Evolutionary conservation across 2,797 vertebrate genomes (phyloP).

Genomic region (Tolypeutes matacus): DNA sequence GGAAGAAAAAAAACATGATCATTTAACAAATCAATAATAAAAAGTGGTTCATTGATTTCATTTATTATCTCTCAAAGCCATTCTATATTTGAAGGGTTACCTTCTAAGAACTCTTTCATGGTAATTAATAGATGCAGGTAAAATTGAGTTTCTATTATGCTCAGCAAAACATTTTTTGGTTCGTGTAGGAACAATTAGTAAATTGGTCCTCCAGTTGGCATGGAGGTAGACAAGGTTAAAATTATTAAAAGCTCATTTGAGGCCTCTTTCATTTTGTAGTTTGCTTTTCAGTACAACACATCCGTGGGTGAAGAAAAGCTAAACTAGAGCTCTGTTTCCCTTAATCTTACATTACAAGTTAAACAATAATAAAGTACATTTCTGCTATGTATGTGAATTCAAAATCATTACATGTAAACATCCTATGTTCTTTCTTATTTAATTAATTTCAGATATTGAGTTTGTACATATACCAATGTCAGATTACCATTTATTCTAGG

Average conservation of each 20-base stretch:
- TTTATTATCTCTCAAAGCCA: not conserved
- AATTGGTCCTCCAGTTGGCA: not conserved
- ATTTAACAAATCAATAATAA: not conserved
- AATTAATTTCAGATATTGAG: constrained; percentile 65
- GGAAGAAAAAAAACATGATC: not conserved
- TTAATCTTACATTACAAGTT: not conserved
- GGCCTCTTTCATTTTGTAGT: not conserved
- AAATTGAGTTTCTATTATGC: not conserved
- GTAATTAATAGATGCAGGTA: not conserved
- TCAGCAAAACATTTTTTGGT: not conserved
- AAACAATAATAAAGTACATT: constrained; percentile 57
- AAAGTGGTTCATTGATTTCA: not conserved
- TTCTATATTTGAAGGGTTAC: not conserved
- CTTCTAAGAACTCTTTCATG: not conserved
- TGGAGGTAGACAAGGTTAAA: not conserved
- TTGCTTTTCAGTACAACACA: not conserved
- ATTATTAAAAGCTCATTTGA: not conserved
- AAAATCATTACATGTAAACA: constrained; percentile 75
- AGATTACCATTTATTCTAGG: constrained; percentile 78
- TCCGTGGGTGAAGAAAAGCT: constrained; percentile 19
- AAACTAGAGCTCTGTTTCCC: not conserved
- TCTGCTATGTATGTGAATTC: constrained; percentile 55
- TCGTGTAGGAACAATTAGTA: not conserved
- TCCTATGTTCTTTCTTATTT: constrained; percentile 55
- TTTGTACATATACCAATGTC: constrained; percentile 72